Conservation (phyloP, 2,888 invertebrate genomes). For the Netelia virgata region DNA sequence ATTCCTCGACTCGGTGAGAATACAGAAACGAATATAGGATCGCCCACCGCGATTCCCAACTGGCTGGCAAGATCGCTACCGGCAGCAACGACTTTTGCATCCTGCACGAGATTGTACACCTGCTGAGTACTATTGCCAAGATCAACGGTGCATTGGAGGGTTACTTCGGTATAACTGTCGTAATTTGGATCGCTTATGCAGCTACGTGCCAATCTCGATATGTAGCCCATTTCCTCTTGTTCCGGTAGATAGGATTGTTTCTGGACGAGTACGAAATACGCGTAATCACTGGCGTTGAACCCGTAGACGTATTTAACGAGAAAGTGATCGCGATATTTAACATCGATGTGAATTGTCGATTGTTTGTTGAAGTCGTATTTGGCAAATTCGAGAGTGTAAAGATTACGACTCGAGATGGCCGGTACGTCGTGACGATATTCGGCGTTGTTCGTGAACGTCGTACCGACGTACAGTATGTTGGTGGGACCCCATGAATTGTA, state of each 20-base stretch:
- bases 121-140: conserved; percentile 85
- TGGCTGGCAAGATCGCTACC: conserved; percentile 93
- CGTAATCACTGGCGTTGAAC: conserved; percentile 97
- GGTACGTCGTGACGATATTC: conserved; percentile 97
- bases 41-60: conserved; percentile 92
- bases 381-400: conserved; percentile 92
- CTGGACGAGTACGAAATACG: conserved; percentile 98
- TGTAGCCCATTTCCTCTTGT: conserved; percentile 95
- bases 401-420: conserved; percentile 94
- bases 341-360: conserved; percentile 94
- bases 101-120: conserved; percentile 95
- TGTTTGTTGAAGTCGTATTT: conserved; percentile 94
- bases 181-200: conserved; percentile 98
- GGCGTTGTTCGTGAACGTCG: conserved; percentile 96
- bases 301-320: conserved; percentile 98
- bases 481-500: conserved; percentile 94
- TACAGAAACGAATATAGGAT: conserved; percentile 93
- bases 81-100: conserved; percentile 95
- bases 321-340: conserved; percentile 97
- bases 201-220: conserved; percentile 95
- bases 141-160: conserved; percentile 93
- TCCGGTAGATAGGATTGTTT: conserved; percentile 95
- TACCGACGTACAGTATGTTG: conserved; percentile 96
- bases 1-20: conserved; percentile 97
- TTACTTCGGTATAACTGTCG: conserved; percentile 98